Evolutionary conservation across 2,888 invertebrate genomes (phyloP), one percentile per base, ranked within the genome.

Genomic region (Toxonevra muliebris): DNA sequence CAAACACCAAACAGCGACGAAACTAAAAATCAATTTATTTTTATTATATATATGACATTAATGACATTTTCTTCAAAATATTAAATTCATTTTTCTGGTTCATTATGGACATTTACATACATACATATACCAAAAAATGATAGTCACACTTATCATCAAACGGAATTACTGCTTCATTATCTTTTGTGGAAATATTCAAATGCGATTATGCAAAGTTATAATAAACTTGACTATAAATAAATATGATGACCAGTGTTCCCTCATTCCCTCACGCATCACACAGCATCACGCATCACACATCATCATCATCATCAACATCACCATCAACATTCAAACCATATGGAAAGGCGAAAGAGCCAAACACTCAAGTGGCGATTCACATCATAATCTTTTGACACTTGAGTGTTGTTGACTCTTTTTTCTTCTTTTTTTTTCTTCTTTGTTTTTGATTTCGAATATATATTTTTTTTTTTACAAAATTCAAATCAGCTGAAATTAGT

Each of bases 81-180:
- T 30, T 7, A 30, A 30, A 7, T 30, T 30, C 7, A 30, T 4
- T 30, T 30, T 30, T 30, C 30, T 30, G 30, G 3, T 30, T 30
- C 30, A 30, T 30, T 30, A 7, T 30, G 30, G 40, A 40, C 43
- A n/a, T n/a, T n/a, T n/a, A n/a, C n/a, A n/a, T n/a, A n/a, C n/a
- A n/a, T n/a, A n/a, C n/a, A n/a, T n/a, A n/a, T n/a, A n/a, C n/a
- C n/a, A 69, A 77, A 80, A 80, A 80, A 66, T 76, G 76, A 80
- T 79, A 79, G 79, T 79, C 79, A 80, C 79, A 80, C 80, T 80
- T 79, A 60, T 60, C 57, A 57, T 13, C 30, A 30, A 30, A 30
- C 48, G 20, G 43, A 12, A 80, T 80, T 80, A 80, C 77, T 76
- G 71, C 78, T 79, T 78, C 78, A 80, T 80, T 79, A 78, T 76